Evolutionary conservation across 2,888 invertebrate species (phyloP), one percentile per base, ranked within the genome.

Genomic region (Xylota sylvarum): DNA sequence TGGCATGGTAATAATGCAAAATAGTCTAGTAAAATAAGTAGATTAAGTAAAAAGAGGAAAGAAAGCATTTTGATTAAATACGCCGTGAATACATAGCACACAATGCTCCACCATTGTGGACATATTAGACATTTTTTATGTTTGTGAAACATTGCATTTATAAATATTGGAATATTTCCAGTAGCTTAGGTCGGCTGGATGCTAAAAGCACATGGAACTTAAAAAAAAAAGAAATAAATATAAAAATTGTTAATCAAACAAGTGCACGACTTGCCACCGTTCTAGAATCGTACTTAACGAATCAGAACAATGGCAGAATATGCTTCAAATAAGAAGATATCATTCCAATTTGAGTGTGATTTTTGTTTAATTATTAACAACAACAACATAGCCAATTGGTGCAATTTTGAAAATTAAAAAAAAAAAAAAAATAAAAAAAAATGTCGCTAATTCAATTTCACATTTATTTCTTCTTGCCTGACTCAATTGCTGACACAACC

Each of bases 401-500:
- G 84, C 78, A 88, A 77, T 74, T 81, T 86, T 60, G 70, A 50
- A 78, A 88, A 64, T 17, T 17, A 80, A 60, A 78, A 86, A 70
- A 1, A 62, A 50, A 77, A 14, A 27, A 80, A 60, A 78, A 86
- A 70, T 3, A 62, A 50, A 77, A 14, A 77, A 30, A 43, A 46
- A 46, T 77, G 83, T 67, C 48, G 55, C 40, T 62, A 23, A 62
- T 72, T 74, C 10, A 79, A 35, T 84, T 84, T 87, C 56, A 83
- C 77, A 83, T 87, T 87, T 87, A 85, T 86, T 79, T 81, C 72
- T 83, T 90, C 92, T 93, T 94, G 94, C 95, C 95, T 95, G 94
- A 91, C 93, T 93, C 91, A 97, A 94, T 93, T 96, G 96, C 91
- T 94, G 94, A 93, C 97, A 97, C 89, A 97, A 93, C 91, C 94